Conservation (phyloP, 2,797 vertebrate genomes). For the Pristis pectinata region DNA sequence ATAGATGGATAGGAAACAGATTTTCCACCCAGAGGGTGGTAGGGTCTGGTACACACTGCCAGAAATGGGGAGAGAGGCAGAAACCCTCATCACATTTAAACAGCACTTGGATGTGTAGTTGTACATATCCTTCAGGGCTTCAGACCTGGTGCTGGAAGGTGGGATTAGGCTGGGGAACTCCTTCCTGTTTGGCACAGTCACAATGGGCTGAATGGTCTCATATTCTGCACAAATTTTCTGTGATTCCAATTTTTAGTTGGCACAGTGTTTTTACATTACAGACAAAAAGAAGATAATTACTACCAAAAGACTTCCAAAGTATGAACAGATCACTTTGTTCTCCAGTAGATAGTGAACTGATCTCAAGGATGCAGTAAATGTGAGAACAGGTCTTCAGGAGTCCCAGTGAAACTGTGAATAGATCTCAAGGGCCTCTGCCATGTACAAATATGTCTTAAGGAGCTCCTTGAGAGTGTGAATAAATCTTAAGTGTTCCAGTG, state of each 20-base stretch:
- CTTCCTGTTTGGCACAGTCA: no score
- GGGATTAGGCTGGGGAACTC: no score
- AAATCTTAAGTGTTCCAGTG: background rate
- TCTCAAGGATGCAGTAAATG: background rate
- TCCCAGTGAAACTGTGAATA: background rate
- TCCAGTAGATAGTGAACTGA: background rate
- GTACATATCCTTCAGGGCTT: no score
- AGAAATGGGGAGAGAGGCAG: no score
- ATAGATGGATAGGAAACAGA: no score
- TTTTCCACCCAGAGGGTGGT: no score
- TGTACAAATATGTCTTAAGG: background rate
- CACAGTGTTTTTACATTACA: background rate
- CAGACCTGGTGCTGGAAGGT: no score
- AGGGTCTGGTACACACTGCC: no score
- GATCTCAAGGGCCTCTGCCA: background rate
- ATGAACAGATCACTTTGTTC: background rate
- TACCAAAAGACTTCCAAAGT: background rate
- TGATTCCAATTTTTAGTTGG: background rate
- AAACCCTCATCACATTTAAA: no score
- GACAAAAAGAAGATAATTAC: background rate
- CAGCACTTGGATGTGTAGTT: no score
- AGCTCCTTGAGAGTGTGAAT: background rate
- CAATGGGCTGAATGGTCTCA: no score
- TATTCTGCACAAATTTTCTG: no score
- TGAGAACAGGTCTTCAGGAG: background rate